Base-by-base conservation (phyloP, 2,113 vertebrate genomes). In the Columbina picui region DNA sequence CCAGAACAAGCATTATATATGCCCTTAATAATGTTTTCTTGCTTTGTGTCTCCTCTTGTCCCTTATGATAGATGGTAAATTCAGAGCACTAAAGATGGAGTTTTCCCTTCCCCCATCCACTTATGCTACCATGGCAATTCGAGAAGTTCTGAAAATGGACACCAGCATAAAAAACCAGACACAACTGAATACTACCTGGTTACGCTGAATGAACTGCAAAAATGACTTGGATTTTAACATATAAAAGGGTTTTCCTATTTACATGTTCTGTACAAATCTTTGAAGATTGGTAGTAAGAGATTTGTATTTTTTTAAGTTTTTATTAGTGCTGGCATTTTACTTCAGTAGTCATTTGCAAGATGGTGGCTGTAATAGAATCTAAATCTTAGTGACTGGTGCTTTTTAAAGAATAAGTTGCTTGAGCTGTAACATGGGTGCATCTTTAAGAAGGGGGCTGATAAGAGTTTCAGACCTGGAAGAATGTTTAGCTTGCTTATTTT, bases 161-260 rank as follows among this genome's bases (percentile, higher is more conserved):
- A 99, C 99, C 2, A 99, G 99, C 97, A 99, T 99, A 97, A 99
- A 99, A 97, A 99, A 99, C 74, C 99, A 99, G 97, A 99, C 99
- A 3, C 98, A 98, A 92, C 98, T 99, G 85, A 99, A 99, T 67
- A 99, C 99, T 4, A 97, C 98, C 56, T 99, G 99, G 99, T 97
- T 99, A 30, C 99, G 99, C 98, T 99, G 97, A 99, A 70, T 3
- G 12, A 60, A 39, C 39, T 90, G 60, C 77, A 57, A 29, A 26
- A 76, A 41, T 5, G 0, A 56, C 75, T 55, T 65, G 29, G 10
- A 74, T 89, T 74, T 96, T 83, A 96, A 78, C 53, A 21, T 39
- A 22, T 30, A 14, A 67, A 71, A 64, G 30, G 45, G 26, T 88
- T 95, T 93, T 96, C 84, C 60, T 75, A 53, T 64, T 90, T 36